phyloP scores from a whole-genome alignment of 2,113 vertebrate genomes.

The Tiliqua scincoides region DNA sequence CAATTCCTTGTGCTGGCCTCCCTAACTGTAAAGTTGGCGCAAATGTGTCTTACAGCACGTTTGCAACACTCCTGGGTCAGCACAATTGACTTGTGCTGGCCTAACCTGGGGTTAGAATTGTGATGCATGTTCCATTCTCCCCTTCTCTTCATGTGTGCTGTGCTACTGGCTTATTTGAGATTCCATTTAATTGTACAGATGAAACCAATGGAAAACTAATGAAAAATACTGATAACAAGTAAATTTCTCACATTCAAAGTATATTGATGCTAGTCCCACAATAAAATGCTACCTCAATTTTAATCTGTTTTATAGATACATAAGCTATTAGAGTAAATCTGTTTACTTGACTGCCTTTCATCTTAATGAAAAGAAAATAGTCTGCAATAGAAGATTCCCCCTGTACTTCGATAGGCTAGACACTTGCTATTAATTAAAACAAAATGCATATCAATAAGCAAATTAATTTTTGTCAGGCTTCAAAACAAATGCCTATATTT shows the following conservation, averaged over 20 bases:
- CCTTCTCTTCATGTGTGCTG: neutral
- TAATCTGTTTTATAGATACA: constrained; percentile 47
- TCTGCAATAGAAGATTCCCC: constrained; percentile 34
- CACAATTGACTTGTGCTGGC: too few species aligned
- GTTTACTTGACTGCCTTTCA: constrained; percentile 43
- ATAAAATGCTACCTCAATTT: constrained; percentile 44
- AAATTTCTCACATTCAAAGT: constrained; percentile 49
- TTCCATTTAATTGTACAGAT: neutral
- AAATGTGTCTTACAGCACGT: too few species aligned
- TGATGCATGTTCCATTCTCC: too few species aligned
- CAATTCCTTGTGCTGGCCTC: too few species aligned
- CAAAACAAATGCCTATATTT: constrained; percentile 24
- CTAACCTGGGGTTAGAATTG: too few species aligned
- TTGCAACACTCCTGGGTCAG: too few species aligned
- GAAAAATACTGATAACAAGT: constrained; percentile 26
- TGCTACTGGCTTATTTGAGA: neutral
- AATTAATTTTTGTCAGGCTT: constrained; percentile 57
- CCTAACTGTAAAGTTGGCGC: too few species aligned
- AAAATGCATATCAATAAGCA: constrained; percentile 6
- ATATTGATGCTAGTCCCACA: constrained; percentile 45
- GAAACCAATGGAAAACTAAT: constrained; percentile 22
- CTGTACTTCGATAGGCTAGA: constrained; percentile 11
- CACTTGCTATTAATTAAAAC: constrained; percentile 42
- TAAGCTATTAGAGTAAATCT: constrained; percentile 48
- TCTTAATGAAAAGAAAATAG: constrained; percentile 58